Conservation (phyloP, 2,888 invertebrate species). For the Mythimna vitellina region DNA sequence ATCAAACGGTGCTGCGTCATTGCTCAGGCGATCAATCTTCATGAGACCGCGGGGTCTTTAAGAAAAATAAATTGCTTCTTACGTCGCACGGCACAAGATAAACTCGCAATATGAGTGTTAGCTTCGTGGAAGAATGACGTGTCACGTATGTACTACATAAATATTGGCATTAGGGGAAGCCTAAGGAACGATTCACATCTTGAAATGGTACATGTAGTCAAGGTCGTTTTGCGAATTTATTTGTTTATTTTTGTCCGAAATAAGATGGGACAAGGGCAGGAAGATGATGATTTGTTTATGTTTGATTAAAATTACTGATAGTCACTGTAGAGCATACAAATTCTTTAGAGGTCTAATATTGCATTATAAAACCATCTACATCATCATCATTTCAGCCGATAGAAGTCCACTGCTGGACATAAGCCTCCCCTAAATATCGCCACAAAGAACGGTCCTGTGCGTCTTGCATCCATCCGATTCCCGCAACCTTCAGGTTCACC, state of each 20-base stretch:
- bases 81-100: constrained; percentile 73
- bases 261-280: too few species aligned
- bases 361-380: too few species aligned
- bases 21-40: constrained; percentile 84
- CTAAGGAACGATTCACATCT: constrained; percentile 23
- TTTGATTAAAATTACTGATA: too few species aligned
- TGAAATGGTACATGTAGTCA: constrained; percentile 10
- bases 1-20: constrained; percentile 82
- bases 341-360: too few species aligned
- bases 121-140: constrained; percentile 62
- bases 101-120: constrained; percentile 72
- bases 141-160: constrained; percentile 67
- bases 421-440: too few species aligned
- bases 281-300: too few species aligned
- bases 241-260: neutral
- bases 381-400: too few species aligned
- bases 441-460: too few species aligned
- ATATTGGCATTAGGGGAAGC: constrained; percentile 58
- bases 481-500: too few species aligned
- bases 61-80: constrained; percentile 85
- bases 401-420: too few species aligned
- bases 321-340: too few species aligned
- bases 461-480: too few species aligned
- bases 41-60: constrained; percentile 80
- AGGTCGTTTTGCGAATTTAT: constrained; percentile 4